Conservation (phyloP, 2,797 vertebrate genomes). For the Pipistrellus kuhlii region DNA sequence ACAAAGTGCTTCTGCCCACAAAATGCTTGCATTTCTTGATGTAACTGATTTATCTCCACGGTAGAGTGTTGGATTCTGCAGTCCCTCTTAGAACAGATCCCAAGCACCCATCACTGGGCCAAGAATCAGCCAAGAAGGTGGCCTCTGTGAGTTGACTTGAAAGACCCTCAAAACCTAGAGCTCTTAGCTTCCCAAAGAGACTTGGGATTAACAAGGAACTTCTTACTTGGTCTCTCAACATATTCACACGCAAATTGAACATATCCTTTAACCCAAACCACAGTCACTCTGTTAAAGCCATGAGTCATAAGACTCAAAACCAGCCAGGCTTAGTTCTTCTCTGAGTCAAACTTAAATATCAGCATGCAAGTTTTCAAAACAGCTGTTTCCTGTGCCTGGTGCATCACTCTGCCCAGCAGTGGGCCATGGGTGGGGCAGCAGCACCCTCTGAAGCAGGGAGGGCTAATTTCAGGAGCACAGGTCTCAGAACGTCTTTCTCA, state of each 20-base stretch:
- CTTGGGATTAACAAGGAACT: background rate
- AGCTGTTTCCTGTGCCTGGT: background rate
- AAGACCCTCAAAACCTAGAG: background rate
- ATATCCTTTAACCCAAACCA: background rate
- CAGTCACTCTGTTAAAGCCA: background rate
- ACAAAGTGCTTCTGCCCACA: background rate
- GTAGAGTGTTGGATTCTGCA: background rate
- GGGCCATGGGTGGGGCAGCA: rapidly evolving
- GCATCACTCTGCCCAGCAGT: rapidly evolving
- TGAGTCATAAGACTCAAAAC: background rate
- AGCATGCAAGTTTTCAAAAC: background rate
- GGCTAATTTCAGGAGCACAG: background rate
- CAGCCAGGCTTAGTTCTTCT: background rate
- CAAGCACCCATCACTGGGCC: background rate
- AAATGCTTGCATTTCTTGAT: background rate
- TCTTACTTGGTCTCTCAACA: background rate
- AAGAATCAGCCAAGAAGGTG: background rate
- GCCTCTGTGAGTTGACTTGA: background rate
- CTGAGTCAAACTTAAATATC: background rate
- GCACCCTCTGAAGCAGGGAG: background rate
- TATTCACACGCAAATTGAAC: background rate
- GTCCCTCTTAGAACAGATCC: background rate
- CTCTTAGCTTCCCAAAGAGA: background rate
- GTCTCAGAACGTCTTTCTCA: background rate
- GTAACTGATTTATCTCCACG: rapidly evolving